Base-by-base conservation (phyloP, 2,113 vertebrate genomes). In the Panthera uncia region DNA sequence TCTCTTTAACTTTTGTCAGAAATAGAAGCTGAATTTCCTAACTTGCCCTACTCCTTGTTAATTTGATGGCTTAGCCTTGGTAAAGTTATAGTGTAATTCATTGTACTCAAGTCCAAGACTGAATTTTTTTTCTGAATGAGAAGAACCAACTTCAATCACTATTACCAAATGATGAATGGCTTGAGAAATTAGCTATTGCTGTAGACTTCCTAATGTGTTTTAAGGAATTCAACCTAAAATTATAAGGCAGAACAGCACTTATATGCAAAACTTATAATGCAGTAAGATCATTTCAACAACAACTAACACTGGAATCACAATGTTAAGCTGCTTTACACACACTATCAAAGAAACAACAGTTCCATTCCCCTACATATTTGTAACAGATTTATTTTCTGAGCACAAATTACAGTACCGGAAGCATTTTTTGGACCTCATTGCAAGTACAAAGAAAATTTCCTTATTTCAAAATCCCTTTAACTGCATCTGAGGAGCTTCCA, bases 101-200 rank as follows among this genome's bases (percentile, higher is more conserved):
- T 80, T 68, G 63, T 48, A 69, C 41, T 31, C 31, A 52, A 10
- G 61, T 55, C 19, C 82, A 87, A 94, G 19, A 76, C 1, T 16
- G 3, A 63, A 66, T 3, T 57, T 83, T 84, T 73, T 73, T 89
- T 41, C 31, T 76, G 36, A 93, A 29, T 85, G 41, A 79, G n/a
- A 92, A 89, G 38, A 80, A 80, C 55, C 11, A 14, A 14, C 29
- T 23, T 92, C 73, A 50, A 76, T 79, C 74, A 92, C 45, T 91
- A 95, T 68, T 61, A 89, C 89, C 55, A 95, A 95, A 93, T 29
- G 68, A 78, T 12, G 18, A 91, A 87, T 33, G 31, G 50, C 9
- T 48, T 92, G 38, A 50, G 38, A 80, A 92, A 94, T 84, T 76
- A 84, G 61, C 33, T 84, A 92, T 95, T 88, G 38, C 45, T 94